Evolutionary conservation across 2,797 vertebrate species (phyloP), one percentile per base, ranked within the genome.

Genomic region (Xenopus petersii): DNA sequence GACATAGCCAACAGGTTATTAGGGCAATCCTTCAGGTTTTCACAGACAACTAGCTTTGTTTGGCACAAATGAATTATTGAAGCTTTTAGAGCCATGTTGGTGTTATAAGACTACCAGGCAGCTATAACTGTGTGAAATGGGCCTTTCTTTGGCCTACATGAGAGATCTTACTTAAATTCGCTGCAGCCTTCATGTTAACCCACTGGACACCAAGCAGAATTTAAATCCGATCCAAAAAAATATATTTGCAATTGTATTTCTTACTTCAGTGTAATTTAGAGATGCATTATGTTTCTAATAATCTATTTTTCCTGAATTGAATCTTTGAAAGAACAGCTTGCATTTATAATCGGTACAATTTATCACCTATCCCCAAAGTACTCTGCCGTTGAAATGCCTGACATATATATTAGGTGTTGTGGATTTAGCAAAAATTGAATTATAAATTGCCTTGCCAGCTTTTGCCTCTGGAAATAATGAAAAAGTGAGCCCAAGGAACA

Each of bases 381-480:
- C 89, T 86, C 85, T 90, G 86, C 89, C 85, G 94, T 93, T 90
- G 93, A 96, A 95, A 96, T 95, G 93, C 91, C 89, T 98, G 95
- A 94, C 95, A 96, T 95, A 94, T 98, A 96, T 98, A 96, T 93
- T 94, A 91, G 93, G 92, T 96, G 91, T 89, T 87, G 92, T 86
- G 93, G 92, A 93, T 92, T 92, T 93, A 93, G 92, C 94, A 95
- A 95, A 96, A 94, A 93, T 92, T 92, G 89, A 92, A 93, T 89
- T 90, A 88, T 92, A 93, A 96, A 94, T 96, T 93, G 91, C 90
- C 89, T 88, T 94, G 93, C 90, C 91, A 93, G 86, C 84, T 88
- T 88, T 90, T 90, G 90, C 91, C 91, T 91, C 89, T 91, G 90
- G 89, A 93, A 93, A 93, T 90, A 93, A 92, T 93, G 87, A 92